Conservation (phyloP, 1,140 invertebrate genomes). For the Conus ventricosus region DNA sequence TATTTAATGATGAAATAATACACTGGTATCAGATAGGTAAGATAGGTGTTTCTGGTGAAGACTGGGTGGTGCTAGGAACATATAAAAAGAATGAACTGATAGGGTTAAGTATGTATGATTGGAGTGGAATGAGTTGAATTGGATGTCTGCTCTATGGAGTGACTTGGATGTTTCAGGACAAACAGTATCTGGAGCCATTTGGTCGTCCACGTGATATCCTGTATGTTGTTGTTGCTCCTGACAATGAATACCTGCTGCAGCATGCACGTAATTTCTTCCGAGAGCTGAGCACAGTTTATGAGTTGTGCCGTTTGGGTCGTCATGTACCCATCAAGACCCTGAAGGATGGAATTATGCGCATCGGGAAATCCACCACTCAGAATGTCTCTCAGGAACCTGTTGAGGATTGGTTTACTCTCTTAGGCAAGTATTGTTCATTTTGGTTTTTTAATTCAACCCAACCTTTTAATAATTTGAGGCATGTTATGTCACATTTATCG, state of each 20-base stretch:
- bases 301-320: conserved; percentile 91
- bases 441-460: too few relatives aligned
- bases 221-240: conserved; percentile 95
- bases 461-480: too few relatives aligned
- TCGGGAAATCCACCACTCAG: conserved; percentile 82
- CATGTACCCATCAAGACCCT: conserved; percentile 91
- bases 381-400: conserved; percentile 83
- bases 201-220: conserved; percentile 93
- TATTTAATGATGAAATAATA: too few relatives aligned
- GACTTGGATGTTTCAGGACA: conserved; percentile 79
- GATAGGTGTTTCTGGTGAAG: too few relatives aligned
- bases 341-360: conserved; percentile 91
- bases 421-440: conserved; percentile 60
- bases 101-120: too few relatives aligned
- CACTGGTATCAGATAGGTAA: too few relatives aligned
- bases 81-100: too few relatives aligned
- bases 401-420: conserved; percentile 93
- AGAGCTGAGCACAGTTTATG: conserved; percentile 93
- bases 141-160: too few relatives aligned
- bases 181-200: conserved; percentile 94
- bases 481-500: too few relatives aligned
- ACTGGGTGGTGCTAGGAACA: too few relatives aligned
- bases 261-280: conserved; percentile 91
- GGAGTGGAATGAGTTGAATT: too few relatives aligned
- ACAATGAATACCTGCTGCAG: conserved; percentile 88